These are phyloP conservation scores for Belonocnema kinseyi DNA, from an alignment of 1,140 invertebrate genomes.

Conservation along the genomic window DNA sequence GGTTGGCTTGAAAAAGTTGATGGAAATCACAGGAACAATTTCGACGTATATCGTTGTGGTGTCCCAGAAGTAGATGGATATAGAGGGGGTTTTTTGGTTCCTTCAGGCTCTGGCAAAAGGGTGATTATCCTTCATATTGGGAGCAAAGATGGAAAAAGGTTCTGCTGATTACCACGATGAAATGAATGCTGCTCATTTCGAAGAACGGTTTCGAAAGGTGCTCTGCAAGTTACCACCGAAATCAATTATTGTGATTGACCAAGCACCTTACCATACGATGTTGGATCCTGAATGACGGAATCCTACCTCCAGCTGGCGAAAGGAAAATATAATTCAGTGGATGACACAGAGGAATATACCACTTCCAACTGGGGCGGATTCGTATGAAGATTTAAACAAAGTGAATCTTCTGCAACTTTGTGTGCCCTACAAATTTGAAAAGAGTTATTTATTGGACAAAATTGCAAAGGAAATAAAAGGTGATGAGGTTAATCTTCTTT, in stretches of 20 bases:
- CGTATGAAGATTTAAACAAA: no score
- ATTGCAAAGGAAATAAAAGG: no score
- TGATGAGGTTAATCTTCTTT: no score
- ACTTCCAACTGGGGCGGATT: background rate
- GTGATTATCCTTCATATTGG: conserved; percentile 6
- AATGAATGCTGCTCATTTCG: conserved; percentile 33
- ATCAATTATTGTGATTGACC: conserved; percentile 47
- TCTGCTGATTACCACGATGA: background rate
- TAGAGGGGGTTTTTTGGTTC: background rate
- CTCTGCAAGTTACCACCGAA: conserved; percentile 49
- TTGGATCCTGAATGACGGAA: background rate
- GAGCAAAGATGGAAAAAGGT: conserved; percentile 27
- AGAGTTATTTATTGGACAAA: no score
- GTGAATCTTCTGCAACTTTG: no score
- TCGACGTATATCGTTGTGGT: background rate
- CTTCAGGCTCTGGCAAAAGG: background rate
- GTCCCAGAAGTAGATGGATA: background rate
- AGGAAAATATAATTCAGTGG: no score
- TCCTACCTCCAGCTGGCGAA: no score
- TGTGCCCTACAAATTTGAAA: no score
- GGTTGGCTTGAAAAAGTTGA: background rate
- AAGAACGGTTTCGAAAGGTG: conserved; percentile 40
- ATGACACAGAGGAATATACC: no score
- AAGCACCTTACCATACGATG: conserved; percentile 36
- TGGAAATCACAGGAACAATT: background rate